Percentiles rank a stretch among this genome's conserved stretches.
These are phyloP conservation scores for Lithobius niger DNA, from an alignment of 1,140 invertebrate species.

Conservation along the genomic window DNA sequence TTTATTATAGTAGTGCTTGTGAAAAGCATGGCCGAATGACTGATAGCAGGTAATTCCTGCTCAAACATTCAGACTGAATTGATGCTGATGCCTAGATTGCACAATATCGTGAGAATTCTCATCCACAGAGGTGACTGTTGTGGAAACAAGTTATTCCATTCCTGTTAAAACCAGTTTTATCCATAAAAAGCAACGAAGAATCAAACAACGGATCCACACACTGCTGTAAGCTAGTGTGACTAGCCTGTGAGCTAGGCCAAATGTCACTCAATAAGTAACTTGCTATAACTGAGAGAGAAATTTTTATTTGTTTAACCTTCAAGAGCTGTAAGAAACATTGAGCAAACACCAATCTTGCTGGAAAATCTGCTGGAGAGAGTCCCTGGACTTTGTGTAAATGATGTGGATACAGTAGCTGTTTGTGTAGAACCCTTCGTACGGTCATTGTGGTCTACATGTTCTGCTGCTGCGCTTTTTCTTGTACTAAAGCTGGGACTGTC, in stretches of 20 bases:
- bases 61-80: neutral
- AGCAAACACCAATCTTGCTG: neutral
- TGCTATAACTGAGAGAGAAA: too few relatives aligned
- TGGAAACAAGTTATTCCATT: neutral
- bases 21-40: neutral
- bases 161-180: too few relatives aligned
- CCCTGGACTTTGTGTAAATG: neutral
- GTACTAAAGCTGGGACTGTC: neutral
- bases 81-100: neutral
- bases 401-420: neutral
- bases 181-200: neutral
- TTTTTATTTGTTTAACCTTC: too few relatives aligned
- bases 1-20: neutral
- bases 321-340: neutral
- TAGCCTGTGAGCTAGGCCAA: too few relatives aligned
- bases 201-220: neutral
- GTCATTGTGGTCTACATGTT: neutral
- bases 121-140: neutral
- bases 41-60: too few relatives aligned
- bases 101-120: neutral
- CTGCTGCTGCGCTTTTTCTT: neutral
- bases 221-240: too few relatives aligned
- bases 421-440: too few relatives aligned
- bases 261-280: too few relatives aligned
- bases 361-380: neutral